Base-by-base conservation (phyloP, 2,888 invertebrate genomes). In the Leptopilina drosophilae region DNA sequence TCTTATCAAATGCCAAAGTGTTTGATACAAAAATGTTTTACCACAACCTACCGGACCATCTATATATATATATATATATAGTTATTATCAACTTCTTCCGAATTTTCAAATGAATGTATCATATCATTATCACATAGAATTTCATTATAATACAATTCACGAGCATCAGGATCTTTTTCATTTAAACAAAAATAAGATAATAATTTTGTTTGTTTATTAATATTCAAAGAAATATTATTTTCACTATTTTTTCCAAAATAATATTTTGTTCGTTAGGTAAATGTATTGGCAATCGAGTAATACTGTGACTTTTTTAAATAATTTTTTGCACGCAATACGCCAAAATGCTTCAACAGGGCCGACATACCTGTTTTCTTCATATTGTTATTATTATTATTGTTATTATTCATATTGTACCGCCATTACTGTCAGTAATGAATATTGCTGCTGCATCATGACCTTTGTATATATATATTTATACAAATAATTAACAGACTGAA, bases 1-100 rank as follows among this genome's bases (percentile, higher is more conserved):
- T 56, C 56, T 56, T 56, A 56, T 56, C 56, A 56, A 56, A 56
- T 56, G 14, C 56, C 56, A 56, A 56, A 56, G n/a, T 56, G 56
- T 56, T 56, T 56, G 56, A 56, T 56, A 56, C n/a, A 56, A 12
- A n/a, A 56, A 56, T 12, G 56, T 56, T 56, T 56, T 56, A 1
- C 59, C 59, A 7, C 59, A 59, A 15, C 59, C 59, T n/a, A 15
- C 59, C 0, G 59, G 59, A n/a, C 90, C 91, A 84, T 92, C 92
- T 15, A 59, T n/a, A 59, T 59, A 59, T 7, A 82, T 62, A 64
- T 79, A 4, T n/a, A n/a, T n/a, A n/a, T n/a, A n/a, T n/a, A n/a
- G n/a, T 15, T 59, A 59, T 12, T 59, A 2, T 59, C n/a, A 14
- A 59, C 5, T n/a, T 59, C 20, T 53, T 6, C 20, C 46, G 46